Percentiles rank a stretch among this genome's conserved stretches.
Conservation (phyloP, 1,140 invertebrate genomes). For the Achatina immaculata region DNA sequence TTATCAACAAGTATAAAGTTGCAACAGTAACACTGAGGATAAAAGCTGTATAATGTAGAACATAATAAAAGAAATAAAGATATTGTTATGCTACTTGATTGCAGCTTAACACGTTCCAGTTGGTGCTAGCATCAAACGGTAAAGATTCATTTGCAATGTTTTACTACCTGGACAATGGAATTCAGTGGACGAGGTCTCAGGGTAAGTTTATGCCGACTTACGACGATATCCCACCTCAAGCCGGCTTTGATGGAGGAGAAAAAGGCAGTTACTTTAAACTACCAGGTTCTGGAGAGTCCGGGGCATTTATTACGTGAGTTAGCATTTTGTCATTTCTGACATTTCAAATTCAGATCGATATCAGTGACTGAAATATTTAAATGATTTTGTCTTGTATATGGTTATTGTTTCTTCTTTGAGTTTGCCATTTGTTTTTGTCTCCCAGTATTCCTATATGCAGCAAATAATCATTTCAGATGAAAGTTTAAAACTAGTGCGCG, state of each 20-base stretch:
- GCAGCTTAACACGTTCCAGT: slow-evolving; percentile 85
- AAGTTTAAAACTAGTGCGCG: no score
- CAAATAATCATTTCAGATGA: no score
- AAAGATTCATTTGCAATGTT: slow-evolving; percentile 86
- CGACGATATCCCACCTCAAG: slow-evolving; percentile 90
- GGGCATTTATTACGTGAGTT: slow-evolving; percentile 79
- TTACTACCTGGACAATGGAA: slow-evolving; percentile 86
- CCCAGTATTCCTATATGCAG: no score
- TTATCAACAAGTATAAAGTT: no score
- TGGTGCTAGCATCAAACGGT: slow-evolving; percentile 84
- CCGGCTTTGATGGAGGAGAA: slow-evolving; percentile 89
- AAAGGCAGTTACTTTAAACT: slow-evolving; percentile 75
- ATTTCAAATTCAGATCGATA: no score
- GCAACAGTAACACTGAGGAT: background rate
- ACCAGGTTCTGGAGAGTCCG: slow-evolving; percentile 89
- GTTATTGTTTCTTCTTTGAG: no score
- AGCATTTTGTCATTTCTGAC: background rate
- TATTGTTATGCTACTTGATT: background rate
- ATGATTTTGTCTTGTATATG: no score
- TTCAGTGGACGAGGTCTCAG: slow-evolving; percentile 89
- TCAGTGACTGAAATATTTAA: no score
- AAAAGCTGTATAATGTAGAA: no score
- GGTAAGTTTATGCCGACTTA: slow-evolving; percentile 76
- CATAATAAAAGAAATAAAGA: background rate
- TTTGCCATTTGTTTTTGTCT: no score